Conservation (phyloP, 1,140 invertebrate species). For the Brachionus manjavacas region DNA sequence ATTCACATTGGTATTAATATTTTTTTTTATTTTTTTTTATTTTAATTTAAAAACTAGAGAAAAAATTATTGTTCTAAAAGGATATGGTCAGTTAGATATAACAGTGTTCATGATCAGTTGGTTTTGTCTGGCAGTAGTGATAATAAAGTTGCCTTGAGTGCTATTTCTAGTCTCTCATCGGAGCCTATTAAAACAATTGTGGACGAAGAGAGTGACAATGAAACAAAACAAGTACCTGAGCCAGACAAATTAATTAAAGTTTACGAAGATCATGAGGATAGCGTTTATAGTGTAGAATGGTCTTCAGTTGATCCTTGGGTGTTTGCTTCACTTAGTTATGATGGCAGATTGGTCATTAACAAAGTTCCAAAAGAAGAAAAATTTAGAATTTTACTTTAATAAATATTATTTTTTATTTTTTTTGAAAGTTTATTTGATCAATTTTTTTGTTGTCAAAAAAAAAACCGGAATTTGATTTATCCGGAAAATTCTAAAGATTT, state of each 20-base stretch:
- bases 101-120: slow-evolving; percentile 92
- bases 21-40: background rate
- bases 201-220: slow-evolving; percentile 34
- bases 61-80: slow-evolving; percentile 51
- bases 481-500: background rate
- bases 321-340: slow-evolving; percentile 92
- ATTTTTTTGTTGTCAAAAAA: background rate
- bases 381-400: slow-evolving; percentile 39
- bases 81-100: slow-evolving; percentile 87
- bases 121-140: slow-evolving; percentile 90
- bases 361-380: slow-evolving; percentile 74
- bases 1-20: slow-evolving; percentile 77
- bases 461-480: background rate
- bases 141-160: slow-evolving; percentile 78
- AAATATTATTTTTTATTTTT: background rate
- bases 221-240: slow-evolving; percentile 38
- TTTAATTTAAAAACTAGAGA: background rate
- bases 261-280: slow-evolving; percentile 95
- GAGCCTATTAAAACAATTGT: slow-evolving; percentile 63
- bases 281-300: slow-evolving; percentile 94
- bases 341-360: slow-evolving; percentile 85
- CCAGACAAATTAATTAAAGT: slow-evolving; percentile 75
- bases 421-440: background rate
- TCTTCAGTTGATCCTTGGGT: slow-evolving; percentile 93
- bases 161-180: slow-evolving; percentile 78